Conservation (phyloP, 2,797 vertebrate species). For the Zenarchopterus dispar region DNA sequence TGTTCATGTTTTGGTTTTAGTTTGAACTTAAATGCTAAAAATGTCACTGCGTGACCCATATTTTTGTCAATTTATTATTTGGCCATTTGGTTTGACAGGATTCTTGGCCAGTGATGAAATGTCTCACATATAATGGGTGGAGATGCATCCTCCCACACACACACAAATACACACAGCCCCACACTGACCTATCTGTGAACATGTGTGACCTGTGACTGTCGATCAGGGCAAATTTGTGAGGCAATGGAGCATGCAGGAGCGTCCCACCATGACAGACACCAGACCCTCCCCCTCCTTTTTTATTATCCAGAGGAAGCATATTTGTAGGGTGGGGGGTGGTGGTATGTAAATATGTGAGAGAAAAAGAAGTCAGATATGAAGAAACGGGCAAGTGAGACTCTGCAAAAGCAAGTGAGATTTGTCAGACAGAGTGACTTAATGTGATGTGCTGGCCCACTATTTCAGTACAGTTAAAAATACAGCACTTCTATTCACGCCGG, state of each 20-base stretch:
- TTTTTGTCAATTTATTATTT: conserved; percentile 3
- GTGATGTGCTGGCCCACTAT: conserved; percentile 51
- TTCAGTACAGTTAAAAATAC: conserved; percentile 47
- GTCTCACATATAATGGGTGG: conserved; percentile 24
- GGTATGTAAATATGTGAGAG: neutral
- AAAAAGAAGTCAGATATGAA: neutral
- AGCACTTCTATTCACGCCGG: conserved; percentile 64
- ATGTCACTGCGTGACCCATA: neutral
- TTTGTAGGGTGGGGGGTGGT: conserved; percentile 4
- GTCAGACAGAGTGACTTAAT: conserved; percentile 68
- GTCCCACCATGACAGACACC: conserved; percentile 65
- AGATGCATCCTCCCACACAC: conserved; percentile 24
- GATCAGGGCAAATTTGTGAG: conserved; percentile 73
- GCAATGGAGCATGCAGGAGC: conserved; percentile 70
- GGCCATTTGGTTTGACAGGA: conserved; percentile 1
- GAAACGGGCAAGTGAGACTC: conserved; percentile 40
- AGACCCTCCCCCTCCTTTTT: conserved; percentile 50
- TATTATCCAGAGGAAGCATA: conserved; percentile 16
- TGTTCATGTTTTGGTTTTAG: neutral
- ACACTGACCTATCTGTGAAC: conserved; percentile 76
- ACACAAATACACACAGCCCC: conserved; percentile 24
- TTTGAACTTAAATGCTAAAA: neutral
- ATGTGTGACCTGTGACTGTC: conserved; percentile 75
- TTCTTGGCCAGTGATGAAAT: conserved; percentile 20
- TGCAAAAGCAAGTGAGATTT: conserved; percentile 49